phyloP scores from a whole-genome alignment of 2,113 vertebrate genomes.

The Mus pahari region DNA sequence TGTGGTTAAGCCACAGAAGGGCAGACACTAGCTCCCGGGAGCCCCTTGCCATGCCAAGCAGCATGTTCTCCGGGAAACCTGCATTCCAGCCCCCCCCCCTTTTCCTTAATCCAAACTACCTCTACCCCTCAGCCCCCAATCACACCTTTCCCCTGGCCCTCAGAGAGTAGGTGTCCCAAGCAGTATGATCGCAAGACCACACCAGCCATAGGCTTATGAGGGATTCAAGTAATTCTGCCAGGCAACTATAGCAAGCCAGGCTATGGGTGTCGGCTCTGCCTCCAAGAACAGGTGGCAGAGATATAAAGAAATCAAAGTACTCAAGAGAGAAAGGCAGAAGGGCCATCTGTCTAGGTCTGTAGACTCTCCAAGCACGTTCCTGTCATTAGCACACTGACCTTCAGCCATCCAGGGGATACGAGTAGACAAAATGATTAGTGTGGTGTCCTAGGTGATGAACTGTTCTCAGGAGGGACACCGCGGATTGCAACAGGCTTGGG shows the following conservation, averaged over 20 bases:
- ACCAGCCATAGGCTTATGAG: background rate
- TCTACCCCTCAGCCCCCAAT: background rate
- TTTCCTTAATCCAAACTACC: background rate
- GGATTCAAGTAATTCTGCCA: background rate
- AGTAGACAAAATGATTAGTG: background rate
- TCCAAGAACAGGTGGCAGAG: background rate
- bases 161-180: background rate
- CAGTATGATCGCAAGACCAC: background rate
- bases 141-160: background rate
- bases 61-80: rapidly evolving
- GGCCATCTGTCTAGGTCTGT: background rate
- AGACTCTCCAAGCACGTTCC: background rate
- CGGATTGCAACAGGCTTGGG: background rate
- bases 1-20: background rate
- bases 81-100: background rate
- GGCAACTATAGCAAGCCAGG: background rate
- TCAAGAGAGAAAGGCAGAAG: background rate
- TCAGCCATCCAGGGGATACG: background rate
- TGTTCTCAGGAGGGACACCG: too few species aligned
- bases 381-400: background rate
- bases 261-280: background rate
- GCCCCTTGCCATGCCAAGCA: background rate
- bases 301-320: background rate
- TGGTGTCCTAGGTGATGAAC: background rate
- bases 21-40: background rate